phyloP scores from a whole-genome alignment of 2,113 vertebrate genomes.

The Hypocryptadius cinnamomeus region DNA sequence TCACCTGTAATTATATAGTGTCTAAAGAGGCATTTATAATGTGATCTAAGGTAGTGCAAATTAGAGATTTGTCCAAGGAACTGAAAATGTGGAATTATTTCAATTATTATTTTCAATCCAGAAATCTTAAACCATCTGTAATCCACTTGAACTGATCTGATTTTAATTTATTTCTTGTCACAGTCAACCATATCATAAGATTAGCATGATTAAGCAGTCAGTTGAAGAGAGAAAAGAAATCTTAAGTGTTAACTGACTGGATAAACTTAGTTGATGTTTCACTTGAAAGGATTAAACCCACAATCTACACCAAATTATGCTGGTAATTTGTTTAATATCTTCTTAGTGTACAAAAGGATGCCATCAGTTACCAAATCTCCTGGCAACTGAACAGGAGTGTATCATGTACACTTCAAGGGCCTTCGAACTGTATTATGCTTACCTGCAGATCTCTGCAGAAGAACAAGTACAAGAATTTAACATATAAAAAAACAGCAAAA shows the following conservation, averaged over 20 bases:
- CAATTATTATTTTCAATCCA: background rate
- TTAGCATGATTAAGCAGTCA: background rate
- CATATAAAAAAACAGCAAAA: constrained; percentile 80
- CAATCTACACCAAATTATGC: background rate
- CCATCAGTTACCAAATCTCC: background rate
- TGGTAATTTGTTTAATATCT: background rate
- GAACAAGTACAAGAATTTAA: background rate
- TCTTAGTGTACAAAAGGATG: background rate
- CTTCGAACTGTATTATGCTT: background rate
- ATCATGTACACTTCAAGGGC: background rate
- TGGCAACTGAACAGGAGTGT: background rate
- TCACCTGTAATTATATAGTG: background rate
- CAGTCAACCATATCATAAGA: background rate
- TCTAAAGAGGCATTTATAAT: background rate
- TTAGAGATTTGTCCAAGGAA: background rate
- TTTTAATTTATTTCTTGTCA: background rate
- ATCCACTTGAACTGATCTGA: background rate
- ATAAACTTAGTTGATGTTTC: background rate
- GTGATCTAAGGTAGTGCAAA: background rate
- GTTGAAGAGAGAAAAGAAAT: background rate
- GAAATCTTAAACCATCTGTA: background rate
- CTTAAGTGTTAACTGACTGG: background rate
- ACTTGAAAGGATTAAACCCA: background rate
- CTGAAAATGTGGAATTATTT: background rate
- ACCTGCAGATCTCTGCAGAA: background rate